Percentiles rank a stretch among this genome's conserved stretches.
Evolutionary conservation across 2,888 invertebrate genomes (phyloP).

Genomic region (Amphipyra tragopoginis): DNA sequence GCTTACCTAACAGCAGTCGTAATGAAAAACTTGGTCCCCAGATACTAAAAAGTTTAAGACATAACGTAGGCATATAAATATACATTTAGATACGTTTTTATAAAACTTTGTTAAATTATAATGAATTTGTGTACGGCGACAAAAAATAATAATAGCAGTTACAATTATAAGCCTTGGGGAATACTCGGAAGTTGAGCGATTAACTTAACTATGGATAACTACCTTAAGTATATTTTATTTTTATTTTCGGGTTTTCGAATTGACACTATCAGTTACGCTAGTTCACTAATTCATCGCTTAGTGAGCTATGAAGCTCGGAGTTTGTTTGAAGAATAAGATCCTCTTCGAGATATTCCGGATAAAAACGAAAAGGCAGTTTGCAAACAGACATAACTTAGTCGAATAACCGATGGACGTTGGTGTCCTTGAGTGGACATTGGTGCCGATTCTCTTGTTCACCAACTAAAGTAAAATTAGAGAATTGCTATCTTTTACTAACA

Average conservation of each 20-base stretch:
- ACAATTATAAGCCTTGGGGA: conserved; percentile 18
- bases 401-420: background rate
- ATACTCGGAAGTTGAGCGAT: background rate
- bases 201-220: too few species aligned
- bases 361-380: background rate
- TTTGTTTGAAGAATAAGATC: background rate
- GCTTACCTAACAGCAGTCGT: conserved; percentile 36
- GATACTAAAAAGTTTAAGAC: conserved; percentile 61
- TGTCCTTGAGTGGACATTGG: too few species aligned
- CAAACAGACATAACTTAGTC: background rate
- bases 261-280: too few species aligned
- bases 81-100: conserved; percentile 42
- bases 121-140: conserved; percentile 43
- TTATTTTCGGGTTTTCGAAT: too few species aligned
- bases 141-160: conserved; percentile 30
- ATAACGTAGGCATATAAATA: conserved; percentile 53
- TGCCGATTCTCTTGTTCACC: too few species aligned
- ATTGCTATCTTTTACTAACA: too few species aligned
- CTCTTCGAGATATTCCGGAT: background rate
- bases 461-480: too few species aligned
- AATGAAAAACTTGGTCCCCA: conserved; percentile 57
- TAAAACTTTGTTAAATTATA: conserved; percentile 52
- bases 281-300: background rate
- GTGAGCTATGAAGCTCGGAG: background rate
- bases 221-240: too few species aligned